Percentiles rank a stretch among this genome's conserved stretches.
These are phyloP conservation scores for Falco cherrug DNA, from an alignment of 2,797 vertebrate genomes.

Conservation along the genomic window DNA sequence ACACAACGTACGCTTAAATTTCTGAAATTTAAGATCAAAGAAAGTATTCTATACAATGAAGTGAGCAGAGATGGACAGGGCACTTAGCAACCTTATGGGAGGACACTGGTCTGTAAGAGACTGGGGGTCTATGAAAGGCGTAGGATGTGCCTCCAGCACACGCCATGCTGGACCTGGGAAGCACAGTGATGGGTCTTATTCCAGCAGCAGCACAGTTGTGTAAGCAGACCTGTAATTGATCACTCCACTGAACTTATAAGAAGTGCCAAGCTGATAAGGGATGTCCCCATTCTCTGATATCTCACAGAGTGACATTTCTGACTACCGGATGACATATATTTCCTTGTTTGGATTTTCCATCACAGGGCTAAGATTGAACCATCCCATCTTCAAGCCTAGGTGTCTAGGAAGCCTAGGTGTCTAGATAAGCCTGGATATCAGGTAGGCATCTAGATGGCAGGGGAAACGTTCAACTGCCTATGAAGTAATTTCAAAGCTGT, in stretches of 20 bases:
- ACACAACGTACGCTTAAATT: background rate
- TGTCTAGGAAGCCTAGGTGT: background rate
- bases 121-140: background rate
- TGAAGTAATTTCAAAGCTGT: background rate
- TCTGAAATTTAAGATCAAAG: background rate
- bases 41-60: background rate
- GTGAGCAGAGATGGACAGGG: background rate
- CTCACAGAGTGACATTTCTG: background rate
- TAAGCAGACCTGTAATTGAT: background rate
- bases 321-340: background rate
- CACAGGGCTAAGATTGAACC: background rate
- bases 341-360: background rate
- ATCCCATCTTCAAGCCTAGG: background rate
- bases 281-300: background rate
- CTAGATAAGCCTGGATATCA: background rate
- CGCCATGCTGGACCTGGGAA: background rate
- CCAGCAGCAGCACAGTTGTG: background rate
- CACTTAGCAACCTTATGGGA: background rate
- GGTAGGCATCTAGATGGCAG: background rate
- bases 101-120: background rate
- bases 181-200: background rate
- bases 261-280: background rate
- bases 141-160: background rate
- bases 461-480: background rate
- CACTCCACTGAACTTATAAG: rapidly evolving